These are phyloP conservation scores for Kradibia gibbosae DNA, from an alignment of 1,140 invertebrate genomes.

Conservation along the genomic window DNA sequence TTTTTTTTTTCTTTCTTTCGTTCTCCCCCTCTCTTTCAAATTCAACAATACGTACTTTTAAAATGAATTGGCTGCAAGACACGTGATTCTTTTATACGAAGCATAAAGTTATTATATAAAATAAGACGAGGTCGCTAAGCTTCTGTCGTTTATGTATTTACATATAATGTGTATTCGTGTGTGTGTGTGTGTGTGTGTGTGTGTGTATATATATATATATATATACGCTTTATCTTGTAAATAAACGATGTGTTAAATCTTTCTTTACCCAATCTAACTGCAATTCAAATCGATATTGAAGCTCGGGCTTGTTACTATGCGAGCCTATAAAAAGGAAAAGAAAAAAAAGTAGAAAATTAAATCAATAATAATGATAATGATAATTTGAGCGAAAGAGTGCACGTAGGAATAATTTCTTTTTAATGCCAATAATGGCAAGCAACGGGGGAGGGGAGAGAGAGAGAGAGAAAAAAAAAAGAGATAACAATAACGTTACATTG, in stretches of 20 bases:
- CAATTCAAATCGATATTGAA: conserved; percentile 26
- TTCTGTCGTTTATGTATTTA: conserved; percentile 40
- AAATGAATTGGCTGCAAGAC: neutral
- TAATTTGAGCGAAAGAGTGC: neutral
- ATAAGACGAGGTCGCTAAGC: neutral
- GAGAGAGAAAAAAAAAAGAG: conserved; percentile 6
- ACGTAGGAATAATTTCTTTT: conserved; percentile 41
- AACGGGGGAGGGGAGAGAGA: no score
- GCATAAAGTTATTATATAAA: neutral
- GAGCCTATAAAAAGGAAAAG: conserved; percentile 11
- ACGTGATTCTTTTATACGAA: conserved; percentile 10
- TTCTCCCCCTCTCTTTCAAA: conserved; percentile 38
- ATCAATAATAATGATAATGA: no score
- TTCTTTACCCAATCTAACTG: conserved; percentile 1
- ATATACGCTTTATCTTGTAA: conserved; percentile 48
- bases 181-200: neutral
- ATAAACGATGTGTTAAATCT: conserved; percentile 39
- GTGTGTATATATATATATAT: neutral
- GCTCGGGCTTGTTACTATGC: conserved; percentile 22
- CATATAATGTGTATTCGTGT: neutral
- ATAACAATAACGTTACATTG: conserved; percentile 3
- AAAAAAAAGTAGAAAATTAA: neutral
- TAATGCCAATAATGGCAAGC: no score
- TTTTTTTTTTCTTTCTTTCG: no score
- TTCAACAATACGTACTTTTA: conserved; percentile 29